These are phyloP conservation scores for Penaeus chinensis DNA, from an alignment of 1,140 invertebrate genomes.

Conservation along the genomic window DNA sequence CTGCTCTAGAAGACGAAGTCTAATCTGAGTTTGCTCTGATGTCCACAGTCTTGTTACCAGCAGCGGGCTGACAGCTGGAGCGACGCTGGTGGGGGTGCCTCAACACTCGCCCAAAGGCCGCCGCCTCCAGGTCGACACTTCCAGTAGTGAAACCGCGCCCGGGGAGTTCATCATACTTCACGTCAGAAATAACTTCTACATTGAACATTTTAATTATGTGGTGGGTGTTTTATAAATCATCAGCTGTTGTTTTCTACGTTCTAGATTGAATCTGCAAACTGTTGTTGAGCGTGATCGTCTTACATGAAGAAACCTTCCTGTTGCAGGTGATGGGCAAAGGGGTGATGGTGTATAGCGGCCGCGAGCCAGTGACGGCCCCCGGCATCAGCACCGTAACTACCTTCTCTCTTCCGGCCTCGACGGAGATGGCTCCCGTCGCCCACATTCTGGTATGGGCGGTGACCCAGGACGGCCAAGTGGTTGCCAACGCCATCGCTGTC, in stretches of 20 bases:
- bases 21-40: background rate
- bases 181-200: constrained; percentile 69
- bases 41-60: constrained; percentile 45
- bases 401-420: constrained; percentile 68
- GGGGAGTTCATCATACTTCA: constrained; percentile 71
- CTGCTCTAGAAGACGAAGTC: background rate
- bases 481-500: constrained; percentile 73
- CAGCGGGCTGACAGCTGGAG: constrained; percentile 47
- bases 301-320: background rate
- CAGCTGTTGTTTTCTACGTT: constrained; percentile 45
- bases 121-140: constrained; percentile 68
- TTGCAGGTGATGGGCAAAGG: constrained; percentile 69
- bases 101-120: constrained; percentile 65
- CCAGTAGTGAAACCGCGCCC: constrained; percentile 65
- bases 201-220: constrained; percentile 70
- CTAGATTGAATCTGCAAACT: background rate
- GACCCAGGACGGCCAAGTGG: constrained; percentile 69
- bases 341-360: constrained; percentile 68
- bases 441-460: constrained; percentile 73
- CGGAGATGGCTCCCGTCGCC: constrained; percentile 74
- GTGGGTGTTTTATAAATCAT: constrained; percentile 62
- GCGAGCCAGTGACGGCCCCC: constrained; percentile 64
- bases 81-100: constrained; percentile 55
- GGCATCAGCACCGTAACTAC: constrained; percentile 67
- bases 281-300: background rate